phyloP scores from a whole-genome alignment of 1,140 invertebrate genomes.

The Onthophagus taurus region DNA sequence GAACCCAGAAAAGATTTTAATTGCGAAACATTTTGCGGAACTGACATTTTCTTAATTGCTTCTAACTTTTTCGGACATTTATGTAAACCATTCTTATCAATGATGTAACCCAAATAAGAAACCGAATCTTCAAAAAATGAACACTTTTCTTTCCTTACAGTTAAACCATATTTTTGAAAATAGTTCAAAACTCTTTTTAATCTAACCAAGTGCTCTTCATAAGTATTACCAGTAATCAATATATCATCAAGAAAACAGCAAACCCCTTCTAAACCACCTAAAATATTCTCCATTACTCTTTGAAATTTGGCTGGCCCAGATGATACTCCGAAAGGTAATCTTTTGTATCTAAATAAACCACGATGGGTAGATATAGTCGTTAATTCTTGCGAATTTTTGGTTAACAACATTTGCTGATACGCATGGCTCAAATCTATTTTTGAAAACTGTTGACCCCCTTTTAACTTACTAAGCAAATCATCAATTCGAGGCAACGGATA shows the following conservation, averaged over 20 bases:
- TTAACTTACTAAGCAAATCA: neutral
- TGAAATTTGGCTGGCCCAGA: slow-evolving; percentile 31
- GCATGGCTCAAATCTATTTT: neutral
- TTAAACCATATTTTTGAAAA: slow-evolving; percentile 3
- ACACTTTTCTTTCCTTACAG: slow-evolving; percentile 11
- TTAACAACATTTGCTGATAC: slow-evolving; percentile 36
- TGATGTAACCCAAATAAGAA: slow-evolving; percentile 9
- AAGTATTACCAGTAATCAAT: slow-evolving; percentile 14
- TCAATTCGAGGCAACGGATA: neutral
- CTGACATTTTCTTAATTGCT: slow-evolving; percentile 26
- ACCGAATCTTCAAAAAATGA: slow-evolving; percentile 11
- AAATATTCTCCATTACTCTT: slow-evolving; percentile 29
- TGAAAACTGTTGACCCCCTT: too few species aligned
- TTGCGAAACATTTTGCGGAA: slow-evolving; percentile 26
- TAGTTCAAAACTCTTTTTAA: slow-evolving; percentile 2
- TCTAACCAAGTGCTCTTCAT: neutral
- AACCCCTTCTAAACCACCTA: slow-evolving; percentile 19
- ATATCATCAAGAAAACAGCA: slow-evolving; percentile 23
- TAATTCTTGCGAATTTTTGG: slow-evolving; percentile 28
- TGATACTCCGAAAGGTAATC: slow-evolving; percentile 34
- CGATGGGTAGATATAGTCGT: slow-evolving; percentile 33
- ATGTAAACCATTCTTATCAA: slow-evolving; percentile 10
- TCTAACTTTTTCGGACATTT: slow-evolving; percentile 17
- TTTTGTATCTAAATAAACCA: slow-evolving; percentile 30
- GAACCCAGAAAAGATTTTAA: slow-evolving; percentile 31